Evolutionary conservation across 2,113 vertebrate genomes (phyloP).

Genomic region (Orycteropus afer): DNA sequence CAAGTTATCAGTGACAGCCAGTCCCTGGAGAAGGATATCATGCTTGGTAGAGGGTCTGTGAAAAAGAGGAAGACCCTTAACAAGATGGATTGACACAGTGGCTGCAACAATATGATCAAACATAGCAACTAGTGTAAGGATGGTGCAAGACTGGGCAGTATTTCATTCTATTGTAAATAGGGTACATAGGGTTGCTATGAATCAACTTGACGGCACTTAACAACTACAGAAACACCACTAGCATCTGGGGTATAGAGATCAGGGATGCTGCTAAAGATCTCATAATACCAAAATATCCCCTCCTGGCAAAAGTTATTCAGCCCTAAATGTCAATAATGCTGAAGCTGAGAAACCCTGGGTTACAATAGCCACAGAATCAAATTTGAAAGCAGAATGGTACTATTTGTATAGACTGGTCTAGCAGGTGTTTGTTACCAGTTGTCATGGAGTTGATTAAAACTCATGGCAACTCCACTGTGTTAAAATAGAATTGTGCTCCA

Average conservation of each 20-base stretch:
- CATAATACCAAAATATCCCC: neutral
- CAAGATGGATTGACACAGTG: no score
- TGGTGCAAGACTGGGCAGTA: no score
- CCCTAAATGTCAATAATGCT: neutral
- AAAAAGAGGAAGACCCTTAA: no score
- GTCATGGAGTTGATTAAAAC: neutral
- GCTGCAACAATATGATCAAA: no score
- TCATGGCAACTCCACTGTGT: neutral
- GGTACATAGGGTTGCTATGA: no score
- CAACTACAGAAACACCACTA: no score
- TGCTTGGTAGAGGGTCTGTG: no score
- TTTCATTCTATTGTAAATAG: no score
- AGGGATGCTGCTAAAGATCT: neutral
- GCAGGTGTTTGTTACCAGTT: neutral
- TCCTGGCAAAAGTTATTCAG: neutral
- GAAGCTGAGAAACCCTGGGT: neutral
- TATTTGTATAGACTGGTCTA: fast-evolving
- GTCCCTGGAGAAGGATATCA: no score
- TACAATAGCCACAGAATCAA: neutral
- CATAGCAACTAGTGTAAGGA: no score
- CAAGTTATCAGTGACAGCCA: no score
- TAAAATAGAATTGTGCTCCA: neutral
- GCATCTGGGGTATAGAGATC: neutral
- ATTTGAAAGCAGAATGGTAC: neutral
- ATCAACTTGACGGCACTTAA: no score